Evolutionary conservation across 2,113 vertebrate genomes (phyloP).

Genomic region (Coreoperca whiteheadi): DNA sequence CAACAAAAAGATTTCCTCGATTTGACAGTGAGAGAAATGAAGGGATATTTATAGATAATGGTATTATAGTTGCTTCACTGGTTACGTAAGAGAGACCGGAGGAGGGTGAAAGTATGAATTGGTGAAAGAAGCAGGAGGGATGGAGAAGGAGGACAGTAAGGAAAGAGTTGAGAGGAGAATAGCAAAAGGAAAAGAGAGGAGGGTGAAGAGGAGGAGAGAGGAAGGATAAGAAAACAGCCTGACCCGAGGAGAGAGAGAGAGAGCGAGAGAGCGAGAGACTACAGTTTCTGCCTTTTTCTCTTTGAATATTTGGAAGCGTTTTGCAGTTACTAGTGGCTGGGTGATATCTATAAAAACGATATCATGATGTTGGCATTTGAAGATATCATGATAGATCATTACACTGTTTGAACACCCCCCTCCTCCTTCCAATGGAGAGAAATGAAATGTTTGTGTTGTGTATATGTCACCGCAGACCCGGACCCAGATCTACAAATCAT

Average conservation of each 20-base stretch:
- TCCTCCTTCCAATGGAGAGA: background rate
- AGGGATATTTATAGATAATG: conserved; percentile 74
- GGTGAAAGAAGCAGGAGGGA: background rate
- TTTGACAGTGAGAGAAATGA: conserved; percentile 46
- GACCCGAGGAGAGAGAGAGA: background rate
- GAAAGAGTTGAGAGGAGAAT: background rate
- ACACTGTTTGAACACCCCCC: background rate
- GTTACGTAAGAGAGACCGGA: conserved; percentile 51
- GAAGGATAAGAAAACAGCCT: background rate
- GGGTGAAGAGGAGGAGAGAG: background rate
- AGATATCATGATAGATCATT: conserved; percentile 1
- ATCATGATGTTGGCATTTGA: conserved; percentile 53
- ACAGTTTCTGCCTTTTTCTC: background rate
- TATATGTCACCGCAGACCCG: background rate
- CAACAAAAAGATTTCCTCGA: conserved; percentile 38
- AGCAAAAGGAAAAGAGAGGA: background rate
- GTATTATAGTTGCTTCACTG: conserved; percentile 67
- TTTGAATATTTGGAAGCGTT: background rate
- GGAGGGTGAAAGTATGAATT: background rate
- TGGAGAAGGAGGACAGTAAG: background rate
- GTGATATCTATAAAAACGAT: conserved; percentile 23
- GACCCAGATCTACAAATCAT: background rate
- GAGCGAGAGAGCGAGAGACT: background rate
- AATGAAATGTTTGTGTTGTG: background rate
- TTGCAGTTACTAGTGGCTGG: background rate